These are phyloP conservation scores for Poliocrania exsul DNA, from an alignment of 2,797 vertebrate species.

Conservation along the genomic window DNA sequence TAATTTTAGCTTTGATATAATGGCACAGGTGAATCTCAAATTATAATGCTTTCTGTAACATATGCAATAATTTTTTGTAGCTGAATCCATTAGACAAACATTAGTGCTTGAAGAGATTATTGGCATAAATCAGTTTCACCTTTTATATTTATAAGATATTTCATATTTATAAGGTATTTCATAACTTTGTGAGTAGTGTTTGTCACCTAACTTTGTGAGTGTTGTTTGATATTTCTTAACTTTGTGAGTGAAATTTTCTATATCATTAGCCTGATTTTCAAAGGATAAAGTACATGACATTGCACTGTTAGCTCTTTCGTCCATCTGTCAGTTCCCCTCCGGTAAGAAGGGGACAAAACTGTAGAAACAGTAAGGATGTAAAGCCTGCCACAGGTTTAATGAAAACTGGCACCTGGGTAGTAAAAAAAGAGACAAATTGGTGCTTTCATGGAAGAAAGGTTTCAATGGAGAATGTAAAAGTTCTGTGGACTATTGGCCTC, in stretches of 20 bases:
- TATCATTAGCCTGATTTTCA: not conserved
- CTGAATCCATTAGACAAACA: conserved; percentile 79
- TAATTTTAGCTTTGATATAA: conserved; percentile 79
- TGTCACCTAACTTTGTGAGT: conserved; percentile 35
- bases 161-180: conserved; percentile 78
- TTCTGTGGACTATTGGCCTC: not conserved
- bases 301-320: not conserved
- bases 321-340: not conserved
- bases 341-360: not conserved
- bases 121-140: conserved; percentile 70
- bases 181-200: conserved; percentile 74
- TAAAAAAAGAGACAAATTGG: not conserved
- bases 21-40: conserved; percentile 74
- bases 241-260: conserved; percentile 62
- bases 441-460: not conserved
- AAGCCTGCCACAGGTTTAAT: not conserved
- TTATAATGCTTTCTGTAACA: conserved; percentile 70
- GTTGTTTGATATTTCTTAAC: conserved; percentile 54
- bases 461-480: not conserved
- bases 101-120: conserved; percentile 73
- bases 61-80: conserved; percentile 73
- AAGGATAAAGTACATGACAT: not conserved
- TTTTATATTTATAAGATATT: conserved; percentile 73
- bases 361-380: not conserved
- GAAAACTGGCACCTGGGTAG: not conserved